These are phyloP conservation scores for Microchirus variegatus DNA, from an alignment of 2,797 vertebrate species.

Conservation along the genomic window DNA sequence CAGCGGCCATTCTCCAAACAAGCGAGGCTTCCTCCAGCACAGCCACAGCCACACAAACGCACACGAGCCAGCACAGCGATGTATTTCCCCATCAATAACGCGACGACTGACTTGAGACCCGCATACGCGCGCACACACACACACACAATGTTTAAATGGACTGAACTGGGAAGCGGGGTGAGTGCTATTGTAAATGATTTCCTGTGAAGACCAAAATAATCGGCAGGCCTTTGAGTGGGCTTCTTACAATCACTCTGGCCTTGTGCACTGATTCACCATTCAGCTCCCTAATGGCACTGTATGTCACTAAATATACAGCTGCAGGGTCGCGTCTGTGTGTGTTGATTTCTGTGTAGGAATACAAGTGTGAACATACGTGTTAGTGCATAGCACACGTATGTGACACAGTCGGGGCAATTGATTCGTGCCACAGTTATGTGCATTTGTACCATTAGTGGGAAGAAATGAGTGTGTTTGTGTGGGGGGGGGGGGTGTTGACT, in stretches of 20 bases:
- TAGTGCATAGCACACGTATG: slow-evolving; percentile 5
- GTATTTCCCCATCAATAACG: slow-evolving; percentile 54
- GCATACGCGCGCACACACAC: slow-evolving; percentile 3
- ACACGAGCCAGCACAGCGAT: slow-evolving; percentile 37
- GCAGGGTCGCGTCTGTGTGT: slow-evolving; percentile 45
- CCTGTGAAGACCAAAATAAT: slow-evolving; percentile 80
- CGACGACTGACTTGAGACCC: slow-evolving; percentile 43
- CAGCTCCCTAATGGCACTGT: slow-evolving; percentile 59
- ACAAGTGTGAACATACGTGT: not conserved
- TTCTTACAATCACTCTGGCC: slow-evolving; percentile 73
- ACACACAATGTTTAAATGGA: slow-evolving; percentile 53
- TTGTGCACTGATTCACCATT: slow-evolving; percentile 72
- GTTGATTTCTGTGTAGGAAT: slow-evolving; percentile 19
- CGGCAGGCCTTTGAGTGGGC: slow-evolving; percentile 72
- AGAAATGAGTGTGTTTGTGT: slow-evolving; percentile 24
- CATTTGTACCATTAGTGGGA: slow-evolving; percentile 35
- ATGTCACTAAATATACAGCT: slow-evolving; percentile 67
- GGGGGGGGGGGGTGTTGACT: slow-evolving; percentile 53
- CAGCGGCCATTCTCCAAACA: slow-evolving; percentile 66
- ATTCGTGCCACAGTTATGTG: slow-evolving; percentile 26
- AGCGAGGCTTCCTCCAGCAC: slow-evolving; percentile 15
- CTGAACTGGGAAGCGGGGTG: slow-evolving; percentile 36
- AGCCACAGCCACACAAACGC: slow-evolving; percentile 39
- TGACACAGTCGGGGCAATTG: slow-evolving; percentile 24
- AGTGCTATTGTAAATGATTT: slow-evolving; percentile 78